Conservation (phyloP, 2,797 vertebrate species). For the Enteromius radiatus region DNA sequence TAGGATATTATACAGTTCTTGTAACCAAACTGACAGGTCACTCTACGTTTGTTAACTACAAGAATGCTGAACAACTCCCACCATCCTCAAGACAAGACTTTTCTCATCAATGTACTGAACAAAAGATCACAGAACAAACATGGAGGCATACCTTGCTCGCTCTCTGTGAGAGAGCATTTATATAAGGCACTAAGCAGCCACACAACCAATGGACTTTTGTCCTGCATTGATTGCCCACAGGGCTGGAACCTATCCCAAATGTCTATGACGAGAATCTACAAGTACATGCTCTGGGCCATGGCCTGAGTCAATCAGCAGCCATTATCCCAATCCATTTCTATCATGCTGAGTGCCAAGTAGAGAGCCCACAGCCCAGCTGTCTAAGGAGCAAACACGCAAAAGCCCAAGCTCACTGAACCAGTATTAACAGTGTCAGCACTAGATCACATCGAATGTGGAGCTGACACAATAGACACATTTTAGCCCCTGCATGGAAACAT, state of each 20-base stretch:
- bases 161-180: constrained; percentile 34
- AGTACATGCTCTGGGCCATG: constrained; percentile 51
- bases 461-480: background rate
- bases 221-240: constrained; percentile 56
- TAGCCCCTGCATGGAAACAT: constrained; percentile 11
- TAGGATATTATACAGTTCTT: background rate
- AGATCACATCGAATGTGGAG: constrained; percentile 1
- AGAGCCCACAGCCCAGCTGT: constrained; percentile 58
- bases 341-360: constrained; percentile 49
- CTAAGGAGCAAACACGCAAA: constrained; percentile 59
- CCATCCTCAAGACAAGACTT: background rate
- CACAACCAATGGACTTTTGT: constrained; percentile 46
- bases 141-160: background rate
- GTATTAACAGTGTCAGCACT: constrained; percentile 64
- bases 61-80: background rate
- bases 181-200: constrained; percentile 35
- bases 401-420: constrained; percentile 66
- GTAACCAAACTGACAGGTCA: background rate
- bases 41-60: background rate
- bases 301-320: constrained; percentile 65
- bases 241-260: constrained; percentile 54
- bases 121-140: background rate
- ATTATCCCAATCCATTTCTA: constrained; percentile 60
- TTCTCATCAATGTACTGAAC: background rate
- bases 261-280: constrained; percentile 51